These are phyloP conservation scores for Andrena marginata DNA, from an alignment of 2,888 invertebrate species.

Conservation along the genomic window DNA sequence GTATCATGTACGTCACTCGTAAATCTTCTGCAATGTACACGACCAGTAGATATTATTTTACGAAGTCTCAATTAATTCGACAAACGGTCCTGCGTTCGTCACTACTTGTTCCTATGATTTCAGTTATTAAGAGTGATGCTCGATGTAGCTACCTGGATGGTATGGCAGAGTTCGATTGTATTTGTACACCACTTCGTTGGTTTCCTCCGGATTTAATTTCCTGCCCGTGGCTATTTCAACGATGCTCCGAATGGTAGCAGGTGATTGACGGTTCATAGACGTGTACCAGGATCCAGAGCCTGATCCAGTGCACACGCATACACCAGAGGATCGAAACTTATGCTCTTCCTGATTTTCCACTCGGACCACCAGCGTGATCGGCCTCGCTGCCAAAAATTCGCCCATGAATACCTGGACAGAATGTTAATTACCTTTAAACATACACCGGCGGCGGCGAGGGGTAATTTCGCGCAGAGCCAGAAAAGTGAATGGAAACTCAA, in stretches of 20 bases:
- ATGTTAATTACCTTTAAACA: conserved; percentile 14
- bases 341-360: conserved; percentile 90
- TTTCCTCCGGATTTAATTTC: conserved; percentile 43
- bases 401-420: conserved; percentile 94
- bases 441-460: not conserved
- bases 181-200: conserved; percentile 42
- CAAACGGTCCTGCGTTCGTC: not conserved
- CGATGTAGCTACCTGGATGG: conserved; percentile 50
- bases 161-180: conserved; percentile 52
- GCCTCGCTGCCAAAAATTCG: conserved; percentile 96
- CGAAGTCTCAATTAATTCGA: not conserved
- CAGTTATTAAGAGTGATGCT: not conserved
- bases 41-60: not conserved
- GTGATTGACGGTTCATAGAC: conserved; percentile 59
- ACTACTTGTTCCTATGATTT: not conserved
- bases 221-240: conserved; percentile 68
- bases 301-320: conserved; percentile 97
- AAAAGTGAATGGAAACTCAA: conserved; percentile 36
- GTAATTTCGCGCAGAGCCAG: not conserved
- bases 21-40: conserved; percentile 87
- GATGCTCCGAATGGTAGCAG: conserved; percentile 58
- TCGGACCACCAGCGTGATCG: conserved; percentile 94
- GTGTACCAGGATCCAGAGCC: conserved; percentile 97
- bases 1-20: conserved; percentile 94
- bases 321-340: conserved; percentile 96